These are phyloP conservation scores for Heliconius erato DNA, from an alignment of 2,888 invertebrate species.

Conservation along the genomic window DNA sequence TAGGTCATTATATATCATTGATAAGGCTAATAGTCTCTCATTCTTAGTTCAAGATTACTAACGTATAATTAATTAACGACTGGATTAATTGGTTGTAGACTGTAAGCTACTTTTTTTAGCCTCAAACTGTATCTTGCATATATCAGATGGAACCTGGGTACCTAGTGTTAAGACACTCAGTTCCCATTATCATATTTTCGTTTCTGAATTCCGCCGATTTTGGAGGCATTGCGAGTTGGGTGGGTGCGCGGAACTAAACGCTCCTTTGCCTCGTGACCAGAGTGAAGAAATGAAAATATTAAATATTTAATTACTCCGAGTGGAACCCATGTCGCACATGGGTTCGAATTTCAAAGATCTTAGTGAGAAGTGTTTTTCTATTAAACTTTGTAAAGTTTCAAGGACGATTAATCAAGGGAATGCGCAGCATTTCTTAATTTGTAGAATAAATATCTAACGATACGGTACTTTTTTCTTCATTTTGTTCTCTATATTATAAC, in stretches of 20 bases:
- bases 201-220: background rate
- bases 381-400: too few relatives aligned
- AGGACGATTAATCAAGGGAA: too few relatives aligned
- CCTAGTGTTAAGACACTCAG: background rate
- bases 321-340: too few relatives aligned
- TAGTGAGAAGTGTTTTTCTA: too few relatives aligned
- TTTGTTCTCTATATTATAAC: too few relatives aligned
- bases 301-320: background rate
- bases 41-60: slow-evolving; percentile 18
- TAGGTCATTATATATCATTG: slow-evolving; percentile 42
- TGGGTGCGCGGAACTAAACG: background rate
- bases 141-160: background rate
- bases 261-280: background rate
- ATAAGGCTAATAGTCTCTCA: slow-evolving; percentile 11
- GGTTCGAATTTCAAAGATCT: too few relatives aligned
- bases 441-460: too few relatives aligned
- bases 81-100: background rate
- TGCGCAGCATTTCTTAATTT: too few relatives aligned
- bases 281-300: background rate
- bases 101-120: background rate
- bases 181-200: too few relatives aligned
- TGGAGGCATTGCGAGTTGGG: background rate
- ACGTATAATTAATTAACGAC: background rate
- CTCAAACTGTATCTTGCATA: background rate
- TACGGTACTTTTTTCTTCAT: too few relatives aligned